phyloP scores from a whole-genome alignment of 1,140 invertebrate genomes.

The Ceratina japonica region DNA sequence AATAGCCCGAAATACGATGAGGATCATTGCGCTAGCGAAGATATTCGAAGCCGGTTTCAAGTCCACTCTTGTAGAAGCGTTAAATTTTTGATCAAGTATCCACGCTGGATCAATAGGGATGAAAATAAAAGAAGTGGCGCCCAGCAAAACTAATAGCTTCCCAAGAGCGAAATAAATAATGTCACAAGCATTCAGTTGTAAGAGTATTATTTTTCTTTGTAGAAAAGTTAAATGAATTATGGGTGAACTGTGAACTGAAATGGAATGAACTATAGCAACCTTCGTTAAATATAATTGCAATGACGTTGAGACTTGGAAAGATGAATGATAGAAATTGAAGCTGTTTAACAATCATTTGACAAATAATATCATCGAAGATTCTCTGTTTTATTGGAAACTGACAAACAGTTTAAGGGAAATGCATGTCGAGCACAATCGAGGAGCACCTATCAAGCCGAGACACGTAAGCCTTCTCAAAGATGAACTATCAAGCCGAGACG shows the following conservation, averaged over 20 bases:
- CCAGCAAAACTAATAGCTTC: neutral
- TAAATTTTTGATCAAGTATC: slow-evolving; percentile 26
- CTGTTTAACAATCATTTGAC: neutral
- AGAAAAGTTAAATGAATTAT: no score
- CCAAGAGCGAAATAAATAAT: neutral
- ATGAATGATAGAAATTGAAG: neutral
- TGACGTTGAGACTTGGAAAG: no score
- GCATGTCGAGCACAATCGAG: neutral
- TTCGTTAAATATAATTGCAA: no score
- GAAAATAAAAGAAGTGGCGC: neutral
- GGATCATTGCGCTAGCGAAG: neutral
- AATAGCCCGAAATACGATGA: slow-evolving; percentile 8
- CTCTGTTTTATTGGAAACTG: neutral
- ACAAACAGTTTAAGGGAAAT: neutral
- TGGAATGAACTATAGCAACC: no score
- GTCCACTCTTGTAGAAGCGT: neutral
- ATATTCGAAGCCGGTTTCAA: neutral
- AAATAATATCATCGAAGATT: no score
- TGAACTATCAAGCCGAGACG: slow-evolving; percentile 13
- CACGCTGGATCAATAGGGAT: neutral
- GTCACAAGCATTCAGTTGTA: no score
- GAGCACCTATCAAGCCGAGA: neutral
- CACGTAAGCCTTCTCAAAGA: slow-evolving; percentile 10
- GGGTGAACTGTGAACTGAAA: no score
- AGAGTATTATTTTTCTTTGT: no score